Evolutionary conservation across 2,797 vertebrate genomes (phyloP).

Genomic region (Sitta carolinensis): DNA sequence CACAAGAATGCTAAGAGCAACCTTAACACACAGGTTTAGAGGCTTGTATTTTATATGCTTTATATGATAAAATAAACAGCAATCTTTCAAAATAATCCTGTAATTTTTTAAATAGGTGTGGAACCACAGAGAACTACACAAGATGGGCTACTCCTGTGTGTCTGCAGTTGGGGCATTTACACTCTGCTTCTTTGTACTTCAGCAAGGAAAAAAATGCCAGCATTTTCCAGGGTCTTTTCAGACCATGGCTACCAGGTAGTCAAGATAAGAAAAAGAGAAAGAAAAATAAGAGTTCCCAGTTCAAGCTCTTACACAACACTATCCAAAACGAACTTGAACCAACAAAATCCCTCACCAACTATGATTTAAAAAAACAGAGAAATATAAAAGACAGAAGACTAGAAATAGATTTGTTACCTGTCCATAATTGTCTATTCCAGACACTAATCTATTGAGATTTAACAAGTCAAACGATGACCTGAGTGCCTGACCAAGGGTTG

Average conservation of each 20-base stretch:
- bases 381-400: not conserved
- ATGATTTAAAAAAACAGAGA: not conserved
- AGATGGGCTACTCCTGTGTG: not conserved
- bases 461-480: constrained; percentile 96
- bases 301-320: not conserved
- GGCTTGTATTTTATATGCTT: not conserved
- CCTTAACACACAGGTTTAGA: not conserved
- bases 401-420: constrained; percentile 81
- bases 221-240: not conserved
- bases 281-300: not conserved
- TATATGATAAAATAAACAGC: not conserved
- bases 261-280: not conserved
- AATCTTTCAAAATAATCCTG: not conserved
- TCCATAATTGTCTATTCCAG: constrained; percentile 99
- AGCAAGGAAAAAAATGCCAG: not conserved
- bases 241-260: not conserved
- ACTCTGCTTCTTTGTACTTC: not conserved
- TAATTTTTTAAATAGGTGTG: not conserved
- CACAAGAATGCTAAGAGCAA: constrained; percentile 26
- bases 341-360: not conserved
- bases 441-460: constrained; percentile 98
- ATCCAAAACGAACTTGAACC: not conserved
- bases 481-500: constrained; percentile 93
- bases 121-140: not conserved
- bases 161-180: not conserved